These are phyloP conservation scores for Mesocentrotus franciscanus DNA, from an alignment of 53 echinoderm and acorn worm species.

Conservation along the genomic window DNA sequence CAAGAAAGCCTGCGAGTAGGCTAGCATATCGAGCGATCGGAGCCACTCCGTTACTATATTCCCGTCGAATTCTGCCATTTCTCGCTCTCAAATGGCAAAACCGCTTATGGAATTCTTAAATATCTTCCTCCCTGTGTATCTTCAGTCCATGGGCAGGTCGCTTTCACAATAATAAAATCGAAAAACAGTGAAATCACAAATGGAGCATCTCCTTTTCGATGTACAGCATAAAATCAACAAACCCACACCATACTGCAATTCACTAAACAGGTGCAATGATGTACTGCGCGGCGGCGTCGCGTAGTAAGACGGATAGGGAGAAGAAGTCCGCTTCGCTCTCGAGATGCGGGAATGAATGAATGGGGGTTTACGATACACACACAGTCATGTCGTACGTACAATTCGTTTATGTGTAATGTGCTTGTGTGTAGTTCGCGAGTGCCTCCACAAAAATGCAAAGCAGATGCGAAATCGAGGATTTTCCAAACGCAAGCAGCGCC, in stretches of 20 bases:
- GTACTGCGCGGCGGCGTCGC: slow-evolving; percentile 1
- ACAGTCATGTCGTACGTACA: slow-evolving; percentile 32
- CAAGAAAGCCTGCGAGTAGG: slow-evolving; percentile 83
- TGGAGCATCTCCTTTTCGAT: background rate
- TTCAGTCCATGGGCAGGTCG: background rate
- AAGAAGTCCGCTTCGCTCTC: background rate
- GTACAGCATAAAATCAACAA: background rate
- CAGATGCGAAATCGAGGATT: slow-evolving; percentile 13
- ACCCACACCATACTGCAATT: background rate
- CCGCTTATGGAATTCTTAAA: background rate
- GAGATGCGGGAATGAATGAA: slow-evolving; percentile 49
- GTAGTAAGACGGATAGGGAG: too few relatives aligned
- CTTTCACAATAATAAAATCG: background rate
- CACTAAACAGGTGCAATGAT: slow-evolving; percentile 25
- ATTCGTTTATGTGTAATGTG: slow-evolving; percentile 44
- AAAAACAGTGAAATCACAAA: background rate
- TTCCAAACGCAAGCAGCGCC: background rate
- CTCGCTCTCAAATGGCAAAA: background rate
- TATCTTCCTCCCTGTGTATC: slow-evolving; percentile 1
- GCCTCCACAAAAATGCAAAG: slow-evolving; percentile 48
- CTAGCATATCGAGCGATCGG: slow-evolving; percentile 86
- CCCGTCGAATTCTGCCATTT: slow-evolving; percentile 64
- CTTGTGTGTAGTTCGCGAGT: slow-evolving; percentile 41
- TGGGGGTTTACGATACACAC: slow-evolving; percentile 33
- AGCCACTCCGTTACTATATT: slow-evolving; percentile 99